These are phyloP conservation scores for Neodiprion virginianus DNA, from an alignment of 1,140 invertebrate genomes.

Conservation along the genomic window DNA sequence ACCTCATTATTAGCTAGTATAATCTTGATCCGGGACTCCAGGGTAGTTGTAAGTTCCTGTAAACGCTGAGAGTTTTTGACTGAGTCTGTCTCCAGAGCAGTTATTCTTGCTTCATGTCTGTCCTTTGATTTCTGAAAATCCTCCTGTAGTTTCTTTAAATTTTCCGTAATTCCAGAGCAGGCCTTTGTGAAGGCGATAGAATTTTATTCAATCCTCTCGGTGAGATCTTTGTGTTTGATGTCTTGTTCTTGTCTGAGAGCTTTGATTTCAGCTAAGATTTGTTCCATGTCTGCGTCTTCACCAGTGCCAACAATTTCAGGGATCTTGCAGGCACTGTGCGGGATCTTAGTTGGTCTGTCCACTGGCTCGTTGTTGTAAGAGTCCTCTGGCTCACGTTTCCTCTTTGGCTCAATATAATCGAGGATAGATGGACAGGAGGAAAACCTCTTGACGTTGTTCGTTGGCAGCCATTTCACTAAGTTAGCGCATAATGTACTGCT, in stretches of 20 bases:
- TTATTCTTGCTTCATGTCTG: no score
- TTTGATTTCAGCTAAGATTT: not conserved
- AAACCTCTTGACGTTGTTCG: conserved; percentile 58
- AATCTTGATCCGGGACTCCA: no score
- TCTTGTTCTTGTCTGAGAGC: not conserved
- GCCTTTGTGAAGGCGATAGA: not conserved
- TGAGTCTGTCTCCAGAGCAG: no score
- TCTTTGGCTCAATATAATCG: not conserved
- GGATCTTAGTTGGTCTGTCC: conserved; percentile 1
- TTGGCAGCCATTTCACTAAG: conserved; percentile 58
- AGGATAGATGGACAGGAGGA: conserved; percentile 5
- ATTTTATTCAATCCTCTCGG: not conserved
- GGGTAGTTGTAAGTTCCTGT: no score
- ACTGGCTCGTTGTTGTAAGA: not conserved
- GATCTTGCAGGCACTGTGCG: not conserved
- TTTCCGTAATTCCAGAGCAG: no score
- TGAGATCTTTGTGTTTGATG: not conserved
- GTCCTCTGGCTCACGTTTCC: not conserved
- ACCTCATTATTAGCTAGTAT: no score
- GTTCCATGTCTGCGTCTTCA: not conserved
- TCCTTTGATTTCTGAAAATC: no score
- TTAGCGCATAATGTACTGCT: not conserved
- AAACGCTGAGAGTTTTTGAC: no score
- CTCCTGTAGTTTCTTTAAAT: no score
- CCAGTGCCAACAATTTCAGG: not conserved